Evolutionary conservation across 2,888 invertebrate genomes (phyloP).

Genomic region (Orthosia incerta): DNA sequence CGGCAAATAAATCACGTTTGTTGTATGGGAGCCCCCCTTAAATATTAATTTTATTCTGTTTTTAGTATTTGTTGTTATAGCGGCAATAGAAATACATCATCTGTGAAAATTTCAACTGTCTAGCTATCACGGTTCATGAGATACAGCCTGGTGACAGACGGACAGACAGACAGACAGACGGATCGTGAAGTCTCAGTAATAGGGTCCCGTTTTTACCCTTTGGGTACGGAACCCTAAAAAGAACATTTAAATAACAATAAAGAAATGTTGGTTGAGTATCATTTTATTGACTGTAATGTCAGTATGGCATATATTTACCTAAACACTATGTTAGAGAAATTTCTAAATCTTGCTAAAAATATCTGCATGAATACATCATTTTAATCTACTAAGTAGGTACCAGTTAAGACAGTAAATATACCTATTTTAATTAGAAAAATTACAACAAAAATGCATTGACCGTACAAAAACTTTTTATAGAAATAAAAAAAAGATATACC

Average conservation of each 20-base stretch:
- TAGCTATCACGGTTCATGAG: no score
- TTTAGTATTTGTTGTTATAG: no score
- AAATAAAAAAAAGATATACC: conserved; percentile 32
- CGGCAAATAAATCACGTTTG: no score
- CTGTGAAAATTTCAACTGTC: no score
- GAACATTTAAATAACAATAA: conserved; percentile 16
- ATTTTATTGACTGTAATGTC: conserved; percentile 78
- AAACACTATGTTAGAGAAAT: conserved; percentile 72
- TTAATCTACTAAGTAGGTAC: conserved; percentile 53
- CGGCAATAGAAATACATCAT: no score
- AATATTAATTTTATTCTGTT: no score
- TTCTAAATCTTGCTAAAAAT: conserved; percentile 55
- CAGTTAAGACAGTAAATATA: conserved; percentile 47
- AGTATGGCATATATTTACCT: conserved; percentile 79
- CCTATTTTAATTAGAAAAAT: conserved; percentile 46
- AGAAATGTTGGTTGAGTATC: conserved; percentile 69
- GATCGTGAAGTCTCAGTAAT: no score
- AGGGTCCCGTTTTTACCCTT: no score
- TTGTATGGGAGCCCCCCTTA: no score
- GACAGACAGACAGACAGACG: no score
- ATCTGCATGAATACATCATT: conserved; percentile 59
- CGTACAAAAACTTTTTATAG: conserved; percentile 34
- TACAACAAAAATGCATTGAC: conserved; percentile 60
- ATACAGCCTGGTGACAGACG: no score
- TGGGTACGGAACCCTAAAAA: no score